Evolutionary conservation across 2,797 vertebrate species (phyloP).

Genomic region (Glossophaga mutica): DNA sequence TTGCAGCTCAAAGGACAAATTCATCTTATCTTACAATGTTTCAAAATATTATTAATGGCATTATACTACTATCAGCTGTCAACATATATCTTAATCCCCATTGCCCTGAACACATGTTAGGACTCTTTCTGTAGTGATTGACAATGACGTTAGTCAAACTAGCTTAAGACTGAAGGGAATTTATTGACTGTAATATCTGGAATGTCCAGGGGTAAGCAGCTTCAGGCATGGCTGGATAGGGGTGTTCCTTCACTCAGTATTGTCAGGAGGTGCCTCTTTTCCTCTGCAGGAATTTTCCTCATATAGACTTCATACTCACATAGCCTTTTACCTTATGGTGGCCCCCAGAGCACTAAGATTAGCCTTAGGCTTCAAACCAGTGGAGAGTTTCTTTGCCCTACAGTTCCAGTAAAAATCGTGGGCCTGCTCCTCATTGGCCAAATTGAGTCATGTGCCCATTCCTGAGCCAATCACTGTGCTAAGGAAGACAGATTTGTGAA

Average conservation of each 20-base stretch:
- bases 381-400: background rate
- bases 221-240: background rate
- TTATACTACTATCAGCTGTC: background rate
- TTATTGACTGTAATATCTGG: background rate
- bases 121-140: background rate
- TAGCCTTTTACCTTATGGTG: background rate
- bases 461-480: background rate
- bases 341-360: background rate
- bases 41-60: background rate
- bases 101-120: background rate
- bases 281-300: background rate
- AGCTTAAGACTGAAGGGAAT: background rate
- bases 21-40: background rate
- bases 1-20: background rate
- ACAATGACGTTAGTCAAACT: background rate
- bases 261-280: background rate
- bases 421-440: background rate
- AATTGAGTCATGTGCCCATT: background rate
- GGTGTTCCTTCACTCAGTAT: background rate
- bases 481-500: background rate
- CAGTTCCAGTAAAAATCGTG: background rate
- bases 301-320: background rate
- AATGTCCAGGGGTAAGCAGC: background rate
- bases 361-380: background rate
- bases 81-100: background rate